These are phyloP conservation scores for Matsumyia berberina DNA, from an alignment of 2,888 invertebrate species.

Conservation along the genomic window DNA sequence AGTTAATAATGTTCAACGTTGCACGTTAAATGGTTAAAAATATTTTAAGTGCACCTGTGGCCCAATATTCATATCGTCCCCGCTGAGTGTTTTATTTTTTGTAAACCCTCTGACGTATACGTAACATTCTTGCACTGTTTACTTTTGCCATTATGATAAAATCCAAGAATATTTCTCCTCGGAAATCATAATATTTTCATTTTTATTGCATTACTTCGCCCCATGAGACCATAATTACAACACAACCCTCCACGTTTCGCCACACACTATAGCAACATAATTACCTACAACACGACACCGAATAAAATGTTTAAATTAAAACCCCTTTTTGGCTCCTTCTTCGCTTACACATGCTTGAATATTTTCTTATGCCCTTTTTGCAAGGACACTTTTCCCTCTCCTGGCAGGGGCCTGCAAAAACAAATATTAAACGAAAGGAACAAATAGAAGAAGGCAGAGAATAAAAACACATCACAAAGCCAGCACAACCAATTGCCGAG, in stretches of 20 bases:
- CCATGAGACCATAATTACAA: constrained; percentile 47
- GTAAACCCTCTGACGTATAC: constrained; percentile 41
- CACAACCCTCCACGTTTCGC: background rate
- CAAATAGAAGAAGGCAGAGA: constrained; percentile 12
- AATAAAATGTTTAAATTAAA: constrained; percentile 55
- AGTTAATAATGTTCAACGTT: background rate
- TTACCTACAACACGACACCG: constrained; percentile 48
- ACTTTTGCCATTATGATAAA: constrained; percentile 33
- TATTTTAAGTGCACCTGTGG: background rate
- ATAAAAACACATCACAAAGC: constrained; percentile 22
- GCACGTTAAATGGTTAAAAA: background rate
- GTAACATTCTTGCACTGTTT: constrained; percentile 39
- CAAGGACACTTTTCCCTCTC: constrained; percentile 4
- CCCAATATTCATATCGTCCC: constrained; percentile 8
- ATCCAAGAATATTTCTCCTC: constrained; percentile 20
- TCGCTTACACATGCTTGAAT: constrained; percentile 2
- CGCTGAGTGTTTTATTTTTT: background rate
- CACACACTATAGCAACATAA: constrained; percentile 31
- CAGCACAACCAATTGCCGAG: constrained; percentile 48
- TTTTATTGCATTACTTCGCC: constrained; percentile 53
- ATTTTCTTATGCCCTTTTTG: constrained; percentile 17
- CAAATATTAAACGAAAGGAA: constrained; percentile 9
- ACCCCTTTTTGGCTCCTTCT: background rate
- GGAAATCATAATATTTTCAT: constrained; percentile 53
- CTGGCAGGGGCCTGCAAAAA: background rate